Base-by-base conservation (phyloP, 2,888 invertebrate species). In the Tetragonisca angustula region DNA sequence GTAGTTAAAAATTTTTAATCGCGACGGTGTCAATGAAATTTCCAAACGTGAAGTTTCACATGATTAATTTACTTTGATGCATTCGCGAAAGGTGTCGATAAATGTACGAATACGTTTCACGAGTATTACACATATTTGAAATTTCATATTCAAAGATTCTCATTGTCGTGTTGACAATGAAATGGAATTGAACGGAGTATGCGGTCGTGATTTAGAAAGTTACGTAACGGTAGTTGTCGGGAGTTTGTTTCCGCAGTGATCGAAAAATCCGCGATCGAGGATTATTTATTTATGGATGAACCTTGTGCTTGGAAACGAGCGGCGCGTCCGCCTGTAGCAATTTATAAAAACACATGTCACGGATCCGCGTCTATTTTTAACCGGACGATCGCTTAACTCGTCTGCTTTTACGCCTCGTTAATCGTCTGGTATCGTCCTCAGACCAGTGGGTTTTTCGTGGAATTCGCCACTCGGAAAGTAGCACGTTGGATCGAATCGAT, bases 261-360 rank as follows among this genome's bases (percentile, higher is more conserved):
- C 27, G 54, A 67, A 61, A 71, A 81, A 27, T 67, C 73, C 64
- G 21, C 52, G 24, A 59, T 73, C 82, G 68, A 76, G 54, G 73
- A 77, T 83, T 69, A 83, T 83, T 83, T 73, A 83, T 77, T 73
- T 69, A 64, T 59, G 77, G 65, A 83, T 70, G 83, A 83, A 77
- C 59, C 72, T 43, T 27, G 2, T 54, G 65, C 17, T 61, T 70
- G 49, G 24, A 54, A 67, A 71, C 27, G 36, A 64, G 27, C 64
- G 56, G 1, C 50, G 15, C 69, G 70, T 49, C 50, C 15, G 76
- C 50, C 19, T 21, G 78, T 67, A 59, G 78, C 62, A 61, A 76
- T 83, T 81, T 78, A 75, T 74, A 78, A 81, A 76, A 81, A 81
- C 82, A 82, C 82, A 54, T 81, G 82, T 83, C 76, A 56, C 83